Base-by-base conservation (phyloP, 2,888 invertebrate genomes). In the Flexamia atlantica region DNA sequence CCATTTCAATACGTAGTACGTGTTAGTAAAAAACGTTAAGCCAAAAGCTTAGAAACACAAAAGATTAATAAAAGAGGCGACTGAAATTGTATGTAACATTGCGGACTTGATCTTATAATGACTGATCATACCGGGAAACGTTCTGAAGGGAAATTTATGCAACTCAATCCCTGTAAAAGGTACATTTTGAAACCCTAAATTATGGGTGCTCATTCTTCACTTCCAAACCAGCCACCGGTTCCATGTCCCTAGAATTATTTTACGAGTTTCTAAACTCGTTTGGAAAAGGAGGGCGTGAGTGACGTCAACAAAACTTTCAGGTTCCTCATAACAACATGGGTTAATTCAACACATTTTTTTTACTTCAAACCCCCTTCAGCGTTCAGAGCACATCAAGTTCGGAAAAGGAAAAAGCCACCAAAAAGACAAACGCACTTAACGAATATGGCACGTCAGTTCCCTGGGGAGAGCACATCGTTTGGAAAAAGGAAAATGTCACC, bases 391-490 rank as follows among this genome's bases (percentile, higher is more conserved):
- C 46, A 46, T 2, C 7, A 3, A 12, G 7, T 17, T 5, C 3
- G 17, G 30, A 64, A 64, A 64, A 30, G 28, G 30, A 64, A 64
- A 30, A 1, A 12, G 64, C 20, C 28, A 12, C 25, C 64, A 28
- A 64, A 60, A 64, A 64, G 64, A 64, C 64, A 30, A 64, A 25
- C 64, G 28, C 64, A 64, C 64, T 64, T 64, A 64, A 64, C 64
- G 64, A 30, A 64, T 28, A 12, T 28, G 64, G 64, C 9, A 64
- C 30, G 64, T 64, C 28, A 64, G 30, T 2, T 14, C 46, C 2
- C 46, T 10, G 46, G 4, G 20, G 46, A 17, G n/a, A 17, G 46
- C 46, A 3, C 46, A 46, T 2, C 7, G 12, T 46, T 46, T 17
- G 50, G n/a, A 14, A 64, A 64, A 64, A 64, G 64, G 28, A 64